Evolutionary conservation across 2,113 vertebrate genomes (phyloP), one percentile per base, ranked within the genome.

Genomic region (Embiotoca jacksoni): DNA sequence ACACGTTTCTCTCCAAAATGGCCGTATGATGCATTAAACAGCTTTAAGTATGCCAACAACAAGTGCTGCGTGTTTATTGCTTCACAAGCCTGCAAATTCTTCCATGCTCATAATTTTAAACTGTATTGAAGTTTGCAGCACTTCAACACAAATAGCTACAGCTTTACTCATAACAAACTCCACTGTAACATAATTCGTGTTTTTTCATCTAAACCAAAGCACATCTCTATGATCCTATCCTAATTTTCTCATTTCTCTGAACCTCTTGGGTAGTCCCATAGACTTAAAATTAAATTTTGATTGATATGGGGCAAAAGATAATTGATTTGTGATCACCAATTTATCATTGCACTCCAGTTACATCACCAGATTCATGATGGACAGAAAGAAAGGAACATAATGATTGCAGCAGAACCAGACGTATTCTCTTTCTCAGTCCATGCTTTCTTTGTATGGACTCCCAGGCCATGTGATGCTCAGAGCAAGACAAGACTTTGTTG

Each of bases 51-150:
- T 47, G 11, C 15, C 52, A 49, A 64, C 32, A 75, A 49, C 68
- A 82, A 57, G 61, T 55, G 57, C 15, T 41, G 15, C 3, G 33
- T 58, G 23, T 80, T 79, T 60, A 35, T 23, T 78, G 56, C 3
- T 36, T n/a, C 35, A 55, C 37, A 63, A 11, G 33, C 46, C 65
- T 14, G 8, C 44, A 56, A n/a, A 76, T 53, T 70, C 16, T 58
- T 31, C 47, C 54, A 70, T 46, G 44, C 47, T 9, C 35, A 8
- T 16, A 35, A 60, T 54, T 66, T 23, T 23, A 36, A 55, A 77
- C 47, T 30, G 7, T 8, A 31, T 31, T 41, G 30, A 61, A 41
- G 47, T 31, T 4, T 41, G 10, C 6, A n/a, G 30, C 4, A 32
- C 31, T 44, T 54, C 37, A 44, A 14, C 37, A 31, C 57, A 61